A percentile compares a stretch with the other conserved stretches of the same genome.
These are phyloP conservation scores for Baronia brevicornis DNA, from an alignment of 2,888 invertebrate species.

Conservation along the genomic window DNA sequence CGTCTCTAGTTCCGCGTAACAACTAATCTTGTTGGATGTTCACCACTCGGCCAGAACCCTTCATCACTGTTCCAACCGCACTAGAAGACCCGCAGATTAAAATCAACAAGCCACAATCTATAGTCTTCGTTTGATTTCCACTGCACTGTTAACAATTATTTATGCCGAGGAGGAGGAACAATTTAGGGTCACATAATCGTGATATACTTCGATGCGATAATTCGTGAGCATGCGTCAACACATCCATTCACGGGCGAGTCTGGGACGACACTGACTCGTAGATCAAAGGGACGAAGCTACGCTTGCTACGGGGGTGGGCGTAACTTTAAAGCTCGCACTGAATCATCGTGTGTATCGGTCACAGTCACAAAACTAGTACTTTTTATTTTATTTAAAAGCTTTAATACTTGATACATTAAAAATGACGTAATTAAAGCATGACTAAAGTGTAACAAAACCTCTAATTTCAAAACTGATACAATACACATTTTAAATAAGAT, in stretches of 20 bases:
- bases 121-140: too few relatives aligned
- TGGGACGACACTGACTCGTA: slow-evolving; percentile 45
- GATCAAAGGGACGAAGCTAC: slow-evolving; percentile 41
- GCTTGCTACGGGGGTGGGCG: slow-evolving; percentile 53
- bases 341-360: slow-evolving; percentile 26
- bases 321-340: slow-evolving; percentile 54
- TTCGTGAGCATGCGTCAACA: slow-evolving; percentile 19
- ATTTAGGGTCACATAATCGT: too few relatives aligned
- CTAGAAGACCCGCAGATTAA: too few relatives aligned
- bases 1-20: slow-evolving; percentile 59
- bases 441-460: too few relatives aligned
- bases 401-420: too few relatives aligned
- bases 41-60: slow-evolving; percentile 29
- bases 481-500: too few relatives aligned
- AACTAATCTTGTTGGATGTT: slow-evolving; percentile 62
- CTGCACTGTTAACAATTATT: too few relatives aligned
- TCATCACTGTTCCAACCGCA: slow-evolving; percentile 48
- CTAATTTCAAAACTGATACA: too few relatives aligned
- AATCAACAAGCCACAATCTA: too few relatives aligned
- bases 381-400: too few relatives aligned
- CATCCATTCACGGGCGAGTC: slow-evolving; percentile 43
- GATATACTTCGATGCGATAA: slow-evolving; percentile 8
- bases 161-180: too few relatives aligned
- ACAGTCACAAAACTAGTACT: slow-evolving; percentile 9
- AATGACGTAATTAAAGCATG: too few relatives aligned